Conservation (phyloP, 2,888 invertebrate genomes). For the Cerceris rybyensis region DNA sequence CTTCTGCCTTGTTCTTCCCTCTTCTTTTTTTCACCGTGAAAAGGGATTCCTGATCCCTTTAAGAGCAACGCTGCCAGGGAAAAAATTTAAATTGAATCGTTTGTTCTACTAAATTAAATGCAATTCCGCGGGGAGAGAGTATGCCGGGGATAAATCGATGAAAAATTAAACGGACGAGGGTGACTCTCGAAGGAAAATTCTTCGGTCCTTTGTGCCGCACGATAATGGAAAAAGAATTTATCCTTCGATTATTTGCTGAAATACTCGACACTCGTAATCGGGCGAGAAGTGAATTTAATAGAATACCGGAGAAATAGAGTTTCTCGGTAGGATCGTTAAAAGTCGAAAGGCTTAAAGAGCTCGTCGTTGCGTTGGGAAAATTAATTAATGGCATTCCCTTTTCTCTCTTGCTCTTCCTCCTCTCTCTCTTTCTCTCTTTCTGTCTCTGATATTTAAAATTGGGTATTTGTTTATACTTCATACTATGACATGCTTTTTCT, state of each 20-base stretch:
- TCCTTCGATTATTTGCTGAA: too few species aligned
- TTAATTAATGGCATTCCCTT: background rate
- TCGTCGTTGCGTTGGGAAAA: background rate
- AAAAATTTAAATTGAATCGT: conserved; percentile 51
- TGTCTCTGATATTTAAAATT: background rate
- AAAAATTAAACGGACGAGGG: background rate
- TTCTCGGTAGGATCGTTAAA: too few species aligned
- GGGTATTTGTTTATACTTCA: too few species aligned
- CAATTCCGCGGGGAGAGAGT: background rate
- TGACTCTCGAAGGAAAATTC: too few species aligned
- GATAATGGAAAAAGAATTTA: too few species aligned
- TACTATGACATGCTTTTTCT: too few species aligned
- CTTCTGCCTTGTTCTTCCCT: too few species aligned
- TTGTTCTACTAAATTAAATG: conserved; percentile 32
- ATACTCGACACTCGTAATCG: too few species aligned
- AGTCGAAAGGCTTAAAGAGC: background rate
- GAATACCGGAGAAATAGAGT: too few species aligned
- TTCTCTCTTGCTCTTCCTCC: background rate
- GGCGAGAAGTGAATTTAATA: too few species aligned
- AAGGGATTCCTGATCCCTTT: conserved; percentile 21
- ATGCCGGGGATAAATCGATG: background rate
- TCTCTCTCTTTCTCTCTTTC: background rate
- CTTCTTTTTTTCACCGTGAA: background rate
- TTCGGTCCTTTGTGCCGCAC: too few species aligned
- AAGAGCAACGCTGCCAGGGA: background rate